Evolutionary conservation across 2,888 invertebrate species (phyloP).

Genomic region (Melinaea menophilus): DNA sequence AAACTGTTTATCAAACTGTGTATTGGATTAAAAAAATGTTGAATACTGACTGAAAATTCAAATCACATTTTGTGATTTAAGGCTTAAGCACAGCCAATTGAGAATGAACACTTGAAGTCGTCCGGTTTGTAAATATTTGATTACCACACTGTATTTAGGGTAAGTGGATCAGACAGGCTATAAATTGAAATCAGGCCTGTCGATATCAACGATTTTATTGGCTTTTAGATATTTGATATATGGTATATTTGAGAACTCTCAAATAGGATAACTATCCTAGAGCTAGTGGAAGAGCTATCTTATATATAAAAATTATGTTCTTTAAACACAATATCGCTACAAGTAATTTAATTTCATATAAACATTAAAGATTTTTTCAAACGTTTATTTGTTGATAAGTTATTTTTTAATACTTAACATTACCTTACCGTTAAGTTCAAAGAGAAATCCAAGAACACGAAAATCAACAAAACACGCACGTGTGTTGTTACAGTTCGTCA

Average conservation of each 20-base stretch:
- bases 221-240: too few relatives aligned
- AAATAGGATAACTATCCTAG: too few relatives aligned
- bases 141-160: background rate
- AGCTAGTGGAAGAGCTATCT: too few relatives aligned
- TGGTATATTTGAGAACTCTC: too few relatives aligned
- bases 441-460: background rate
- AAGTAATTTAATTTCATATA: too few relatives aligned
- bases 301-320: too few relatives aligned
- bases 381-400: background rate
- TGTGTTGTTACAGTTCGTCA: slow-evolving; percentile 1
- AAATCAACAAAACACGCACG: background rate
- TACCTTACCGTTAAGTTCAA: background rate
- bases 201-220: background rate
- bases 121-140: slow-evolving; percentile 4
- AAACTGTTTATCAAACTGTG: too few relatives aligned
- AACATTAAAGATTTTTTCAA: too few relatives aligned
- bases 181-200: slow-evolving; percentile 11
- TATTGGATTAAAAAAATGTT: too few relatives aligned
- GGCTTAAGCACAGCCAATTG: background rate
- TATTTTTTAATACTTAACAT: background rate
- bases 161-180: background rate
- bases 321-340: too few relatives aligned
- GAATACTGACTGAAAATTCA: too few relatives aligned
- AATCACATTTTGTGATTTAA: too few relatives aligned
- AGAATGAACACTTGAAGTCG: background rate